Evolutionary conservation across 2,888 invertebrate species (phyloP).

Genomic region (Archaeoteleia sp.): DNA sequence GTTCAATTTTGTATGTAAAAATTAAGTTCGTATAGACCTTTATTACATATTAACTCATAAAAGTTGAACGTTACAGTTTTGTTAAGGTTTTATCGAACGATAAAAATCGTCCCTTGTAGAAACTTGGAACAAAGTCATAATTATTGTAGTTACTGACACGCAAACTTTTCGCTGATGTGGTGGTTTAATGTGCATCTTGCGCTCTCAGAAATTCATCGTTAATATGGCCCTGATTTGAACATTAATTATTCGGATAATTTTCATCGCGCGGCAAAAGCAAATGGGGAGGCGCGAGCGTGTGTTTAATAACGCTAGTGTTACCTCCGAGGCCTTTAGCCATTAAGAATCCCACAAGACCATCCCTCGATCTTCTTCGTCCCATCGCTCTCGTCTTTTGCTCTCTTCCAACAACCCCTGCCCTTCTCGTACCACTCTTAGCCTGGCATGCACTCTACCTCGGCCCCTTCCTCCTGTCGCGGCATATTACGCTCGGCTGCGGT

Average conservation of each 20-base stretch:
- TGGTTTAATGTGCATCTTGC: no score
- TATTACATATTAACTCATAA: no score
- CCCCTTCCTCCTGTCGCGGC: slow-evolving; percentile 56
- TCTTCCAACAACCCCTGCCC: slow-evolving; percentile 33
- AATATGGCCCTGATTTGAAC: slow-evolving; percentile 52
- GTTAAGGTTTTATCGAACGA: no score
- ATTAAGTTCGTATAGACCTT: no score
- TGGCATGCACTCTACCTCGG: slow-evolving; percentile 29
- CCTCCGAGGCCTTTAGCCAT: slow-evolving; percentile 69
- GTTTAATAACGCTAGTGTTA: slow-evolving; percentile 71
- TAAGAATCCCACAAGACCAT: slow-evolving; percentile 73
- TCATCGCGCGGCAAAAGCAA: slow-evolving; percentile 44
- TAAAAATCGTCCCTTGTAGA: no score
- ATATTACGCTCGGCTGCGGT: slow-evolving; percentile 62
- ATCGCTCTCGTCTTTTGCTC: slow-evolving; percentile 30
- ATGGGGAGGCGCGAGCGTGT: slow-evolving; percentile 53
- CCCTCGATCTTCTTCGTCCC: slow-evolving; percentile 52
- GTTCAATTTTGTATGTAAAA: no score
- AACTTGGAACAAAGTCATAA: no score
- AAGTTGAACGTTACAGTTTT: no score
- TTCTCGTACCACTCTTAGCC: slow-evolving; percentile 18
- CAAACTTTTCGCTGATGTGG: no score
- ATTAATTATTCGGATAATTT: slow-evolving; percentile 57
- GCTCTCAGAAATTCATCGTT: slow-evolving; percentile 46
- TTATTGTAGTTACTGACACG: no score